phyloP scores from a whole-genome alignment of 1,140 invertebrate species.

The Drosophila lini region DNA sequence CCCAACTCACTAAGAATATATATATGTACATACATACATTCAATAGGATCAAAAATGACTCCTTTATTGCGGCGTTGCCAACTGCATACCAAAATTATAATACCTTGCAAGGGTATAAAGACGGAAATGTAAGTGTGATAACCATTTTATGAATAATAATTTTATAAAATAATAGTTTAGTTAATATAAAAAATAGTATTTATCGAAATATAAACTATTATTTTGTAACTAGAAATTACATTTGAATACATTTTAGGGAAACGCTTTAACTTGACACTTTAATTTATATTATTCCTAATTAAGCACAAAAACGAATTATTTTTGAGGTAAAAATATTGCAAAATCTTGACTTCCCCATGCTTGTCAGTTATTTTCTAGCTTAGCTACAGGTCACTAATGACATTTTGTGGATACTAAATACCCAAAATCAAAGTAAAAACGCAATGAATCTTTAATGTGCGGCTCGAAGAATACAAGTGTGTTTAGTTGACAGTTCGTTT shows the following conservation, averaged over 20 bases:
- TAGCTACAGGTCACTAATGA: background rate
- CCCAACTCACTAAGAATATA: too few species aligned
- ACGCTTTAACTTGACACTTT: background rate
- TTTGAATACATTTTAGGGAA: background rate
- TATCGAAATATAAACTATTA: background rate
- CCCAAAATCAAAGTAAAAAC: background rate
- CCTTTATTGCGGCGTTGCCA: too few species aligned
- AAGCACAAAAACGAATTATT: background rate
- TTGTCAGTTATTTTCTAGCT: background rate
- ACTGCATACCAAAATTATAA: too few species aligned
- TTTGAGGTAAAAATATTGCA: background rate
- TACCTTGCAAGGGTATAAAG: too few species aligned
- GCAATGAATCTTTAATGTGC: conserved; percentile 1
- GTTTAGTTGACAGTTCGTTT: conserved; percentile 20
- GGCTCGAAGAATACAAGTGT: background rate
- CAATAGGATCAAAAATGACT: too few species aligned
- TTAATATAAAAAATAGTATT: too few species aligned
- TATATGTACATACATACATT: too few species aligned
- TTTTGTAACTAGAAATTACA: background rate
- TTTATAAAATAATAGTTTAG: too few species aligned
- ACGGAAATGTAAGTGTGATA: background rate
- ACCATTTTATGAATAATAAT: background rate
- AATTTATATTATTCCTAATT: background rate
- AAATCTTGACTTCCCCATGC: background rate
- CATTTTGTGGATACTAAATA: background rate